Evolutionary conservation across 2,113 vertebrate species (phyloP).

Genomic region (Cettia cetti): DNA sequence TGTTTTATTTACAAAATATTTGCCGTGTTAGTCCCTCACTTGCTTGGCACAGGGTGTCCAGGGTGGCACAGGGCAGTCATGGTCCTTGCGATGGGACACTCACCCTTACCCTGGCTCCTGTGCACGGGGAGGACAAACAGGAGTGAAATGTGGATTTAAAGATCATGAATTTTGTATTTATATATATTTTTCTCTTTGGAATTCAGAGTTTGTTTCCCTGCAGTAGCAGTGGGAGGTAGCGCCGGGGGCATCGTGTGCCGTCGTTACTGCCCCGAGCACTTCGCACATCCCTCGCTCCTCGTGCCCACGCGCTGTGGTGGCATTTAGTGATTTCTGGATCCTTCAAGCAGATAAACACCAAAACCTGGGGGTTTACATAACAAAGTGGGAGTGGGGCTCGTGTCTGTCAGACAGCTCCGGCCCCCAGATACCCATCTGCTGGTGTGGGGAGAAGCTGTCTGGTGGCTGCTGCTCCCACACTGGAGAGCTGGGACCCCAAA

Average conservation of each 20-base stretch:
- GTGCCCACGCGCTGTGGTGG: background rate
- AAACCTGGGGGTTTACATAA: background rate
- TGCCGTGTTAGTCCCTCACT: background rate
- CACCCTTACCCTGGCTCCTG: background rate
- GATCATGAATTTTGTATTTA: background rate
- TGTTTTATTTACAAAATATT: background rate
- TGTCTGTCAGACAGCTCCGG: constrained; percentile 9
- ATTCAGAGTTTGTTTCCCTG: background rate
- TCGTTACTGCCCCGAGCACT: rapidly evolving
- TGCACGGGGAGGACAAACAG: background rate
- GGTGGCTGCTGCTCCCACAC: background rate
- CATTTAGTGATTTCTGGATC: background rate
- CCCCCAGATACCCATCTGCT: constrained; percentile 25
- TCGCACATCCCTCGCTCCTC: background rate
- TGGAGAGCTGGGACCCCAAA: background rate
- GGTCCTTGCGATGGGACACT: rapidly evolving
- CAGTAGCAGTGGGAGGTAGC: background rate
- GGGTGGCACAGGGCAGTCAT: background rate
- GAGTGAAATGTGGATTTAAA: background rate
- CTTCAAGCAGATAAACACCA: background rate
- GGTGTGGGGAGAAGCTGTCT: background rate
- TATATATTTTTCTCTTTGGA: background rate
- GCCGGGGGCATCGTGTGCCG: rapidly evolving
- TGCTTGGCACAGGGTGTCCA: background rate
- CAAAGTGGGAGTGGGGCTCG: background rate